phyloP scores from a whole-genome alignment of 2,797 vertebrate species.

The Microchirus variegatus region DNA sequence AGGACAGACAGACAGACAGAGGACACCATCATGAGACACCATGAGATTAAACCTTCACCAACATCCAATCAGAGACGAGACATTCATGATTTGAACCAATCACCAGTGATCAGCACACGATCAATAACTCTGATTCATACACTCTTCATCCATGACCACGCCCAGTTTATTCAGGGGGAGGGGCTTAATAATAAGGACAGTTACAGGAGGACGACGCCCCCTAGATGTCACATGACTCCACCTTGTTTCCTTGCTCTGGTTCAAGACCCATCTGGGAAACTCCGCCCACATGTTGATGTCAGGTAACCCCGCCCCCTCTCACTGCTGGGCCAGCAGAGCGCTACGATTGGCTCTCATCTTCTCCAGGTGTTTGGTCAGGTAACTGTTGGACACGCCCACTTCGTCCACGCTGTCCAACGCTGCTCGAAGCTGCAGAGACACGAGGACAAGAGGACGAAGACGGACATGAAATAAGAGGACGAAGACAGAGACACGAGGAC shows the following conservation, averaged over 20 bases:
- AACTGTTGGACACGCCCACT: constrained; percentile 89
- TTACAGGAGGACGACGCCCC: too few relatives aligned
- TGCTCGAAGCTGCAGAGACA: constrained; percentile 84
- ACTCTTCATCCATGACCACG: too few relatives aligned
- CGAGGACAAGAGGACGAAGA: not conserved
- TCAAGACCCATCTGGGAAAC: constrained; percentile 4
- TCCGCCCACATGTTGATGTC: constrained; percentile 6
- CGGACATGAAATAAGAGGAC: not conserved
- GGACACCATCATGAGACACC: too few relatives aligned
- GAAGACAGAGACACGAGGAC: not conserved
- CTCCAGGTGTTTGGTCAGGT: constrained; percentile 91
- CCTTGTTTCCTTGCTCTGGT: not conserved
- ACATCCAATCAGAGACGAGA: not conserved
- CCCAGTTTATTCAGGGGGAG: too few relatives aligned
- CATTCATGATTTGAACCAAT: not conserved
- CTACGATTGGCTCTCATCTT: constrained; percentile 94
- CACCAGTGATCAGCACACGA: not conserved
- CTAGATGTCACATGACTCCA: too few relatives aligned
- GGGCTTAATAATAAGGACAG: too few relatives aligned
- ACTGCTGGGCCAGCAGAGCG: constrained; percentile 91
- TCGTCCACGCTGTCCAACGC: constrained; percentile 90
- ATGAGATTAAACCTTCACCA: not conserved
- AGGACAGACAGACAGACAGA: too few relatives aligned
- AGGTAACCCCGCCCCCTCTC: constrained; percentile 21
- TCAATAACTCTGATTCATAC: not conserved